These are phyloP conservation scores for Ferrisia virgata DNA, from an alignment of 2,888 invertebrate genomes.

Conservation along the genomic window DNA sequence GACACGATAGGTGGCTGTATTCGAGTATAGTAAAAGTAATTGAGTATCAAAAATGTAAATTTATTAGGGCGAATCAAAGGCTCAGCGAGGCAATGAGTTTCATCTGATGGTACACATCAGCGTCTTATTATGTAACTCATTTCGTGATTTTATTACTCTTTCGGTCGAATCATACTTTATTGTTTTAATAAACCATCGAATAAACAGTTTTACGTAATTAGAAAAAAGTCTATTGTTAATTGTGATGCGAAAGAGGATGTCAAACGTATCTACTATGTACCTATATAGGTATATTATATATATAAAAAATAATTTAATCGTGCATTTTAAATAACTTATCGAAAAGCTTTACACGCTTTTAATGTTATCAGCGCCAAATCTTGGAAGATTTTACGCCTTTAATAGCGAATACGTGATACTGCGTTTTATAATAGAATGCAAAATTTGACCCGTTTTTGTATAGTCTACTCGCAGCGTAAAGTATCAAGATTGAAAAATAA, in stretches of 20 bases:
- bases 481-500: not conserved
- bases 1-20: too few relatives aligned
- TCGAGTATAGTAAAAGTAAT: too few relatives aligned
- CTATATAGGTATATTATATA: too few relatives aligned
- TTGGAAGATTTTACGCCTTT: not conserved
- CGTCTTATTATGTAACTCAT: not conserved
- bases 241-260: constrained; percentile 11
- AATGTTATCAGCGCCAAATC: not conserved
- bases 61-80: not conserved
- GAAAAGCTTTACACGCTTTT: not conserved
- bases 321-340: not conserved
- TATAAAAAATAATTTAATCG: not conserved
- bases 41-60: not conserved
- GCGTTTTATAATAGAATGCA: not conserved
- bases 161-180: not conserved
- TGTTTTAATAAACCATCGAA: not conserved
- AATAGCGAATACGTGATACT: not conserved
- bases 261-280: too few relatives aligned
- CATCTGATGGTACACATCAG: not conserved
- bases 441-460: not conserved
- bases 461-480: not conserved
- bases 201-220: constrained; percentile 4
- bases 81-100: not conserved
- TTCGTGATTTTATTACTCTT: constrained; percentile 7
- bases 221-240: constrained; percentile 10